A percentile compares a stretch with the other conserved stretches of the same genome.
Conservation (phyloP, 2,797 vertebrate genomes). For the Lophotriccus pileatus region DNA sequence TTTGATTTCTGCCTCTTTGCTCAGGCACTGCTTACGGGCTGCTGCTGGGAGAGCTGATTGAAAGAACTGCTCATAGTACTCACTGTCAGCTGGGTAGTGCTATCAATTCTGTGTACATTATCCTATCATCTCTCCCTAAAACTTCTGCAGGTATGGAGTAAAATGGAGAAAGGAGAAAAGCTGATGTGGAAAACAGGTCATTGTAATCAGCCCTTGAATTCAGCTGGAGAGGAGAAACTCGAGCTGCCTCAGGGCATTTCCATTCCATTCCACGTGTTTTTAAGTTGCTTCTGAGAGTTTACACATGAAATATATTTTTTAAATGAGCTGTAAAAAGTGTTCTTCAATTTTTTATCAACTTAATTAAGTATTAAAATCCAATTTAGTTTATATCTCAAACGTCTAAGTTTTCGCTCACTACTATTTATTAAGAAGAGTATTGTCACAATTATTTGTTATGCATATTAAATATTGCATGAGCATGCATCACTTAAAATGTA, state of each 20-base stretch:
- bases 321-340: not conserved
- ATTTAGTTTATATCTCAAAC: not conserved
- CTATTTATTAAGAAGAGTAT: not conserved
- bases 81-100: not conserved
- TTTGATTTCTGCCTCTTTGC: not conserved
- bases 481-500: conserved; percentile 41
- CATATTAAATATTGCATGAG: not conserved
- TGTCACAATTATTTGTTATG: conserved; percentile 26
- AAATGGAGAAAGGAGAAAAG: not conserved
- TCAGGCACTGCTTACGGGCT: not conserved
- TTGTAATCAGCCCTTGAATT: not conserved
- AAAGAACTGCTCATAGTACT: not conserved
- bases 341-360: conserved; percentile 38
- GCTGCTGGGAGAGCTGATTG: not conserved
- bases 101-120: not conserved
- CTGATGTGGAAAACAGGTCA: not conserved
- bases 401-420: not conserved
- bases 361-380: conserved; percentile 54
- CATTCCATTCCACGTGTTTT: not conserved
- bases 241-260: not conserved
- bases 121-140: not conserved
- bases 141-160: not conserved
- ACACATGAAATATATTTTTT: not conserved
- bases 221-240: not conserved
- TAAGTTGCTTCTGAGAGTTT: not conserved